Evolutionary conservation across 2,888 invertebrate species (phyloP).

Genomic region (Pterostichus niger): DNA sequence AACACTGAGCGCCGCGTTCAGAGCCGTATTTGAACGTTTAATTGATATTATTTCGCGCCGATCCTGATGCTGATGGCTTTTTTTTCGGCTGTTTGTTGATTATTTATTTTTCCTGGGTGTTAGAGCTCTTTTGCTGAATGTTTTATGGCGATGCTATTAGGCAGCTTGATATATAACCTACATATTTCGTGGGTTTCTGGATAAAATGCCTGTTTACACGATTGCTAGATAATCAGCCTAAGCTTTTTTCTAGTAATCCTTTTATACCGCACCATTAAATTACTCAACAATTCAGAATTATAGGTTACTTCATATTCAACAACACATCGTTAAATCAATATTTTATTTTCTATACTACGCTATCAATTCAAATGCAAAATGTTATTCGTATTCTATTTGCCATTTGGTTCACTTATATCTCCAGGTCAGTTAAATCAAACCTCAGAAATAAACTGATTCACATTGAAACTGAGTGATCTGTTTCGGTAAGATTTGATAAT

Average conservation of each 20-base stretch:
- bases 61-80: conserved; percentile 42
- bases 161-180: conserved; percentile 4
- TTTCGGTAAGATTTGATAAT: too few species aligned
- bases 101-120: conserved; percentile 44
- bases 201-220: conserved; percentile 29
- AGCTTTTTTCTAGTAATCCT: conserved; percentile 21
- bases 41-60: conserved; percentile 58
- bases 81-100: conserved; percentile 30
- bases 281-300: conserved; percentile 11
- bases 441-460: too few species aligned
- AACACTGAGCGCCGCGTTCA: conserved; percentile 32
- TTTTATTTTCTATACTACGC: too few species aligned
- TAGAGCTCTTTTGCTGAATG: conserved; percentile 41
- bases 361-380: too few species aligned
- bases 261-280: conserved; percentile 6
- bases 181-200: conserved; percentile 22
- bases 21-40: conserved; percentile 56
- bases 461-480: too few species aligned
- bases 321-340: background rate
- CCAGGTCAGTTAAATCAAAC: too few species aligned
- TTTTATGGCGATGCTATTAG: conserved; percentile 35
- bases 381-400: too few species aligned
- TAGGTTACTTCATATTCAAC: conserved; percentile 9
- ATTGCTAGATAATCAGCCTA: background rate
- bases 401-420: too few species aligned